phyloP scores from a whole-genome alignment of 2,113 vertebrate genomes.

The Cettia cetti region DNA sequence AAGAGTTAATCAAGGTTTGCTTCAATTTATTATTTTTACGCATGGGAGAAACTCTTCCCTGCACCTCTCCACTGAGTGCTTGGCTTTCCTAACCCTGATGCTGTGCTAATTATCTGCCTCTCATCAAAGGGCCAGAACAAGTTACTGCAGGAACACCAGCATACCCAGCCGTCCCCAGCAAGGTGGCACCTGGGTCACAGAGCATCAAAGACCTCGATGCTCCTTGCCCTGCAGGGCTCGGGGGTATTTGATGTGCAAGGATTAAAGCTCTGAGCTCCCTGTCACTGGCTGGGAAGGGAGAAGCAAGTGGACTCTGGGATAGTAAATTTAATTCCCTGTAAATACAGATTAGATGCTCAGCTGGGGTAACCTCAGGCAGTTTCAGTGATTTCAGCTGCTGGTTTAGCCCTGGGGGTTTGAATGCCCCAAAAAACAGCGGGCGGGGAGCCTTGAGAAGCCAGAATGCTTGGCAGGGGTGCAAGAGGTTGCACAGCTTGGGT shows the following conservation, averaged over 20 bases:
- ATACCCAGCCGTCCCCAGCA: neutral
- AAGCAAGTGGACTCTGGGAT: neutral
- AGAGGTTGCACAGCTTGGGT: neutral
- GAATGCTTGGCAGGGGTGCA: neutral
- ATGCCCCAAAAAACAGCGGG: neutral
- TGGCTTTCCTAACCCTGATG: neutral
- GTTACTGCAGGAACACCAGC: neutral
- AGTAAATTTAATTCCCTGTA: neutral
- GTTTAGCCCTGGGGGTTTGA: neutral
- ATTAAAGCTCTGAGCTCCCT: neutral
- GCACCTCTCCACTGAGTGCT: neutral
- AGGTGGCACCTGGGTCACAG: neutral
- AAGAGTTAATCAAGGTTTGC: neutral
- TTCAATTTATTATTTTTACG: neutral
- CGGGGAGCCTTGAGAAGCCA: neutral
- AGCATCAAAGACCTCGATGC: neutral
- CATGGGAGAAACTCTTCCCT: neutral
- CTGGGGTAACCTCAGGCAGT: neutral
- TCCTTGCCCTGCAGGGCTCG: neutral
- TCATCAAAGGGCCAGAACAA: neutral
- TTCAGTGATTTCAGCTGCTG: neutral
- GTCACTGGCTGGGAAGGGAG: neutral
- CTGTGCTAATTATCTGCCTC: neutral
- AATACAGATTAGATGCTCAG: slow-evolving; percentile 28
- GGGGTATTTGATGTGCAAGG: neutral